A percentile compares a stretch with the other conserved stretches of the same genome.
phyloP scores from a whole-genome alignment of 2,113 vertebrate species.

The Cynopterus brachyotis region DNA sequence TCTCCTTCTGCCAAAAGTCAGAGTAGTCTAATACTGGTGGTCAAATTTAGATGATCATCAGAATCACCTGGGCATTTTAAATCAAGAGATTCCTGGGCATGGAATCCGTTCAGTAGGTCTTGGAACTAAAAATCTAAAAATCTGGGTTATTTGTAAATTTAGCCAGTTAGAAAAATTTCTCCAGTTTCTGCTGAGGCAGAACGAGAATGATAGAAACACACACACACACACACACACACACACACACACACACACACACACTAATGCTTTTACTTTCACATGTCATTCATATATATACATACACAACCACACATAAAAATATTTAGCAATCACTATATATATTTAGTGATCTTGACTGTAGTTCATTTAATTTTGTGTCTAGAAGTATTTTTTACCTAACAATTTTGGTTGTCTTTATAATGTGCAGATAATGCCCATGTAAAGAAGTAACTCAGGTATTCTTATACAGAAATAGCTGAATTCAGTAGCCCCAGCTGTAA shows the following conservation, averaged over 20 bases:
- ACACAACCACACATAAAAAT: too few species aligned
- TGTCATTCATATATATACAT: too few species aligned
- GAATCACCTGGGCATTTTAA: neutral
- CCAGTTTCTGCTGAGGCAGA: neutral
- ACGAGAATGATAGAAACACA: neutral
- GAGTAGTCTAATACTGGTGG: neutral
- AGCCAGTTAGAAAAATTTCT: neutral
- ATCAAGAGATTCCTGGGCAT: neutral
- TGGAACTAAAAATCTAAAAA: neutral
- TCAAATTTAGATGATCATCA: neutral
- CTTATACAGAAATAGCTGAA: neutral
- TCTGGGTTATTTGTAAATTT: neutral
- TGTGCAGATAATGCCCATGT: neutral
- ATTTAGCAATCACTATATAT: too few species aligned
- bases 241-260: too few species aligned
- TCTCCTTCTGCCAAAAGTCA: constrained; percentile 30
- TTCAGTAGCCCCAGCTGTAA: neutral
- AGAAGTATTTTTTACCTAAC: neutral
- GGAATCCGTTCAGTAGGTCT: neutral
- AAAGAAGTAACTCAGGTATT: neutral
- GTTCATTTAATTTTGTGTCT: neutral
- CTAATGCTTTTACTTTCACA: too few species aligned
- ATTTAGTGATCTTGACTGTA: neutral
- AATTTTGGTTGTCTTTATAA: neutral
- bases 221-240: too few species aligned